Conservation (phyloP, 2,113 vertebrate genomes). For the Pogonocichla stellata region DNA sequence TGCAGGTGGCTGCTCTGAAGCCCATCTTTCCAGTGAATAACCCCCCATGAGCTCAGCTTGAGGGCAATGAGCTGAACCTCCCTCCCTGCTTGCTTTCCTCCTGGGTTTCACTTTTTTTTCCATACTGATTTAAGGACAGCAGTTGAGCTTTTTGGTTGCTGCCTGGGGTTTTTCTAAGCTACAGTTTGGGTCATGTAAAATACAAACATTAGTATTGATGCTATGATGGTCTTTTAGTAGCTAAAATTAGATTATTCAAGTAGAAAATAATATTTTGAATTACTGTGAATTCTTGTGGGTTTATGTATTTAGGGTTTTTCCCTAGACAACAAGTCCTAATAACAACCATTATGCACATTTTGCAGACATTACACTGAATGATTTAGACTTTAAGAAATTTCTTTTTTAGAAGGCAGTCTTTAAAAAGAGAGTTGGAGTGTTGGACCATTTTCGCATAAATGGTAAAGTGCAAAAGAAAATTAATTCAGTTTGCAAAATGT, state of each 20-base stretch:
- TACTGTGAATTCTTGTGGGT: neutral
- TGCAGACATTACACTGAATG: constrained; percentile 1
- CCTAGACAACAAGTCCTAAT: neutral
- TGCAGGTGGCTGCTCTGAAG: neutral
- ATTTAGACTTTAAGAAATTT: constrained; percentile 2
- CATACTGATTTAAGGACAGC: neutral
- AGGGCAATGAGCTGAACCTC: neutral
- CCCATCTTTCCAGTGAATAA: neutral
- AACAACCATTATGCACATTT: constrained; percentile 46
- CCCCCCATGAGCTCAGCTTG: neutral
- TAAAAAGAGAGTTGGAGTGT: neutral
- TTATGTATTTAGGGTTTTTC: constrained; percentile 47
- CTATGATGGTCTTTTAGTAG: neutral
- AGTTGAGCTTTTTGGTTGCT: neutral
- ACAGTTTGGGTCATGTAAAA: neutral
- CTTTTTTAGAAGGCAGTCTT: neutral
- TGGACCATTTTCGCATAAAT: neutral
- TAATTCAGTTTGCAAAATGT: constrained; percentile 32
- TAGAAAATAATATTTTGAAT: constrained; percentile 21
- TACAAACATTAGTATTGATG: neutral
- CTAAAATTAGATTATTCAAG: neutral
- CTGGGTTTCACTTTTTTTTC: neutral
- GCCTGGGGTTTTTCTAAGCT: constrained; percentile 6
- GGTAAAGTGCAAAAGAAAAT: constrained; percentile 16
- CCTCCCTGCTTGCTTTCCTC: neutral